These are phyloP conservation scores for Clarias pachynema DNA, from an alignment of 2,797 vertebrate genomes.

Conservation along the genomic window DNA sequence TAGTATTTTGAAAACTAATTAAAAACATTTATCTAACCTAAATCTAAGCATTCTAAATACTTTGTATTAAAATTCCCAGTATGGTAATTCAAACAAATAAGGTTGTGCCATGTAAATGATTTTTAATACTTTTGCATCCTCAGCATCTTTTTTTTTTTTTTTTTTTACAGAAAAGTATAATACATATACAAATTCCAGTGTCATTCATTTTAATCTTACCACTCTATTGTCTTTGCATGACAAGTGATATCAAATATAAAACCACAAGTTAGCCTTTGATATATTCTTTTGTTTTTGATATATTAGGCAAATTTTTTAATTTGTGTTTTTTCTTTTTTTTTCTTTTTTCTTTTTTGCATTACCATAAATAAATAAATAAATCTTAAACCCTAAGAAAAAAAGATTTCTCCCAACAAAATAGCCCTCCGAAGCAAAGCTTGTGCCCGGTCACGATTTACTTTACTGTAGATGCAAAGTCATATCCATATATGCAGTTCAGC, in stretches of 20 bases:
- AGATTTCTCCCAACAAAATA: not conserved
- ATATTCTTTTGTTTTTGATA: too few species aligned
- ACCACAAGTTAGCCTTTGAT: not conserved
- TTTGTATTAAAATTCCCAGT: not conserved
- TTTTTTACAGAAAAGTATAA: not conserved
- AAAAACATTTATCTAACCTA: not conserved
- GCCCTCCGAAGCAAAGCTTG: not conserved
- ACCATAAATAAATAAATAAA: not conserved
- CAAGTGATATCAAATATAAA: not conserved
- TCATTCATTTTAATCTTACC: constrained; percentile 1
- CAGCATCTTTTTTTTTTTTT: not conserved
- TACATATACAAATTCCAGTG: not conserved
- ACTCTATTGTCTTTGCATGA: not conserved
- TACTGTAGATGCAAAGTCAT: not conserved
- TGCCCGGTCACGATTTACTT: not conserved
- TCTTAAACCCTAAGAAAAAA: not conserved
- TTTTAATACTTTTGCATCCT: not conserved
- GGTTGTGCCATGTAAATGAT: not conserved
- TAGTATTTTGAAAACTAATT: not conserved
- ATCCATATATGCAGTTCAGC: not conserved
- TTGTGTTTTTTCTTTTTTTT: too few species aligned
- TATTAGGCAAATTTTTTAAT: too few species aligned
- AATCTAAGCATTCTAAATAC: not conserved
- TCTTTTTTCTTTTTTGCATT: not conserved
- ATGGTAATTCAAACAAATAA: not conserved